A percentile compares a stretch with the other conserved stretches of the same genome.
These are phyloP conservation scores for Alaudala cheleensis DNA, from an alignment of 2,113 vertebrate species.

Conservation along the genomic window DNA sequence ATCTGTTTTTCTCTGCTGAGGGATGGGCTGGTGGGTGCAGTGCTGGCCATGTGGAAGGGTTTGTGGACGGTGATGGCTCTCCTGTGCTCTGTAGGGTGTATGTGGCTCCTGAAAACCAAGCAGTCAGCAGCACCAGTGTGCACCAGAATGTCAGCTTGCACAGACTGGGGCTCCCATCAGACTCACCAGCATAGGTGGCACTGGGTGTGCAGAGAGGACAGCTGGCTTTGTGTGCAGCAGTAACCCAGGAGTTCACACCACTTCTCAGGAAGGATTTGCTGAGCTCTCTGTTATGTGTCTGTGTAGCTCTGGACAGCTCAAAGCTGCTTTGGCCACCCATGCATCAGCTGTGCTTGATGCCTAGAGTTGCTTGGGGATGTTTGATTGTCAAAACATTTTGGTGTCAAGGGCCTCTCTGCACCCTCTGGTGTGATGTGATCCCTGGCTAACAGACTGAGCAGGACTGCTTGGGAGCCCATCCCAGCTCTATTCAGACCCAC, in stretches of 20 bases:
- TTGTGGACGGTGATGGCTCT: neutral
- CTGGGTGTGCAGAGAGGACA: neutral
- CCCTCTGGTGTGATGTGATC: neutral
- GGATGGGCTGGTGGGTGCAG: neutral
- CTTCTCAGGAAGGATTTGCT: constrained; percentile 12
- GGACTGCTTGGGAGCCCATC: neutral
- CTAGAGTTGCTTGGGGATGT: neutral
- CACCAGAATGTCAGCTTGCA: neutral
- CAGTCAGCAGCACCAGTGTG: neutral
- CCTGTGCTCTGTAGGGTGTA: neutral
- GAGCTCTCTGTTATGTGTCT: constrained; percentile 16
- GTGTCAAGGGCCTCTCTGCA: neutral
- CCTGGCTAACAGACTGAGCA: neutral
- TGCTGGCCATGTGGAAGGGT: neutral
- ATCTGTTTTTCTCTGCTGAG: neutral
- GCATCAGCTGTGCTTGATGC: neutral
- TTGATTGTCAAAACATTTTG: constrained; percentile 52
- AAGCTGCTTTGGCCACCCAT: neutral
- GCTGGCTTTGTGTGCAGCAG: neutral
- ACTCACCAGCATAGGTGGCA: neutral
- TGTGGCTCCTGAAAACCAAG: neutral
- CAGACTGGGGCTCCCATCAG: neutral
- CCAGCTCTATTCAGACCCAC: neutral
- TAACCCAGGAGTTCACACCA: neutral
- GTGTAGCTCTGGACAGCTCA: neutral